Percentiles rank a stretch among this genome's conserved stretches.
Evolutionary conservation across 2,797 vertebrate species (phyloP).

Genomic region (Molothrus ater): DNA sequence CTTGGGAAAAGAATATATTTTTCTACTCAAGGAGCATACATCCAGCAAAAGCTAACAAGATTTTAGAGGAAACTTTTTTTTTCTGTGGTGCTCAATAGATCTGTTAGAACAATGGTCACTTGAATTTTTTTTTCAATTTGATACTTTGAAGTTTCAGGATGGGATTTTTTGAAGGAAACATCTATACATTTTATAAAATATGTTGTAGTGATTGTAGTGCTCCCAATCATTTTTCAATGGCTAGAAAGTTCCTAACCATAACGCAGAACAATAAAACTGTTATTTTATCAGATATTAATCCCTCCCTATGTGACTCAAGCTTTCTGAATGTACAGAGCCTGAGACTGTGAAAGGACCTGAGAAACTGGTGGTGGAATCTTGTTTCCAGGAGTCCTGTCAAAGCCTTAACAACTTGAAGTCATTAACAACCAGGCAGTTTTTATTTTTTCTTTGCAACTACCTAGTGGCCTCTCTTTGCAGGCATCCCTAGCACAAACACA

Average conservation of each 20-base stretch:
- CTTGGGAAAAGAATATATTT: not conserved
- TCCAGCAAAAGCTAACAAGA: not conserved
- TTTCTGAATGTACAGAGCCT: not conserved
- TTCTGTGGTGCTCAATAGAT: not conserved
- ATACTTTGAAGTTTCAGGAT: not conserved
- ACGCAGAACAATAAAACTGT: not conserved
- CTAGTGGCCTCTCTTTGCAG: not conserved
- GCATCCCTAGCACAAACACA: not conserved
- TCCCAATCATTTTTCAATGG: not conserved
- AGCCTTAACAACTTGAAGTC: not conserved
- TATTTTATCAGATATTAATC: not conserved
- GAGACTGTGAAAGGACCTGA: not conserved
- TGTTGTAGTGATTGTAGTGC: not conserved
- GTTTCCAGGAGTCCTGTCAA: not conserved
- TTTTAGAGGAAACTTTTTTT: not conserved
- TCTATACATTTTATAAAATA: not conserved
- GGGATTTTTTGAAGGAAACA: not conserved
- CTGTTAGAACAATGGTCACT: not conserved
- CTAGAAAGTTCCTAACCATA: not conserved
- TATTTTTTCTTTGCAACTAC: not conserved
- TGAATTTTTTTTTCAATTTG: not conserved
- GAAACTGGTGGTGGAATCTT: not conserved
- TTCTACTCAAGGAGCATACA: not conserved
- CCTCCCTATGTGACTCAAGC: not conserved
- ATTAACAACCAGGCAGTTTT: not conserved